Conservation (phyloP, 2,113 vertebrate species). For the Accipiter cooperii region DNA sequence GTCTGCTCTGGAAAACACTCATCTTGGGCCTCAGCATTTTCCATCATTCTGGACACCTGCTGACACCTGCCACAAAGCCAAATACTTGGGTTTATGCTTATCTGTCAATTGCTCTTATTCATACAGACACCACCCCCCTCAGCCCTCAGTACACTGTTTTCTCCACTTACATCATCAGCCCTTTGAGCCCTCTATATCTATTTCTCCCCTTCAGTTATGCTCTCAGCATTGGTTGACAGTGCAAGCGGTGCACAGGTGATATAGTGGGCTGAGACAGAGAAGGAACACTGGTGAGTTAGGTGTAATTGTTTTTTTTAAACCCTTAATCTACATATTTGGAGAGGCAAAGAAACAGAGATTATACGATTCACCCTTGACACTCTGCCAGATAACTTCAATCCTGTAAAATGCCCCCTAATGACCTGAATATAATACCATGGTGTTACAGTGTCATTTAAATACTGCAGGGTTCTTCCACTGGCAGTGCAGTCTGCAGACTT, state of each 20-base stretch:
- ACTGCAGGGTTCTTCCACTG: constrained; percentile 2
- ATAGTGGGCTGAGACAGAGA: background rate
- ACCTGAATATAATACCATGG: constrained; percentile 43
- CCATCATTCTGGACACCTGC: background rate
- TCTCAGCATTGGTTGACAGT: background rate
- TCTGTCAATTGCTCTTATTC: background rate
- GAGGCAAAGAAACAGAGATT: constrained; percentile 43
- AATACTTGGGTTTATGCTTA: background rate
- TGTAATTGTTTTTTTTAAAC: background rate
- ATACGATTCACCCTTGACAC: constrained; percentile 25
- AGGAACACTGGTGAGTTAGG: background rate
- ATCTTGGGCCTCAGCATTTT: background rate
- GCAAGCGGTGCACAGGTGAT: background rate
- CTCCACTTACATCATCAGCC: background rate
- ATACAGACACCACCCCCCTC: background rate
- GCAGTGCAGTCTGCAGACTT: background rate
- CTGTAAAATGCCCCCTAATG: constrained; percentile 52
- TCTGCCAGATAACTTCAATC: constrained; percentile 34
- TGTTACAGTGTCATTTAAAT: constrained; percentile 48
- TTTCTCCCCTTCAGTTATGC: background rate
- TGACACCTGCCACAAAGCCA: background rate
- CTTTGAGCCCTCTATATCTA: background rate
- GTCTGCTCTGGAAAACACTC: background rate
- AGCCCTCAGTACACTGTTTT: background rate
- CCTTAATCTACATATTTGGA: constrained; percentile 45